Percentiles rank a stretch among this genome's conserved stretches.
These are phyloP conservation scores for Neotoxoptera formosana DNA, from an alignment of 1,140 invertebrate species.

Conservation along the genomic window DNA sequence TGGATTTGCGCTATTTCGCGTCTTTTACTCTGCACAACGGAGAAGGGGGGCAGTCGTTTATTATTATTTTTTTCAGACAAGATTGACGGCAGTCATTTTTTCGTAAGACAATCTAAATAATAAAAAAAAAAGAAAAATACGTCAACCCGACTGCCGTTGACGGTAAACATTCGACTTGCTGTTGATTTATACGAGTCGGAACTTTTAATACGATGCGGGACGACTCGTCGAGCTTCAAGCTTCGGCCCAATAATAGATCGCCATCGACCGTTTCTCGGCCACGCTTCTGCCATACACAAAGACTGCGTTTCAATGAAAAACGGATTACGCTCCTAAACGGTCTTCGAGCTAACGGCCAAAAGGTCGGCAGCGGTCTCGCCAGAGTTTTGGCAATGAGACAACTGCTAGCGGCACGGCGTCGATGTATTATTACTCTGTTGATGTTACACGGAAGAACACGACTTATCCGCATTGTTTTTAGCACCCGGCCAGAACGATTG, in stretches of 20 bases:
- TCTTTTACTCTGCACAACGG: background rate
- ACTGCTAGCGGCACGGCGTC: background rate
- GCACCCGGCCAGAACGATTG: background rate
- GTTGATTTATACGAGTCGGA: background rate
- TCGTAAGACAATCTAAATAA: background rate
- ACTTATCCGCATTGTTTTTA: slow-evolving; percentile 31
- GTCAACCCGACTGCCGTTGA: background rate
- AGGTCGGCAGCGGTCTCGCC: background rate
- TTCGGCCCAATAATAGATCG: background rate
- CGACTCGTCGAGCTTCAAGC: background rate
- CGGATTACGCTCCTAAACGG: background rate
- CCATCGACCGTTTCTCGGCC: background rate
- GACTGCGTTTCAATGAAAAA: background rate
- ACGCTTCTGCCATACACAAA: background rate
- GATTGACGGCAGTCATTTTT: background rate
- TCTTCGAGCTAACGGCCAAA: background rate
- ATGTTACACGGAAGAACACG: background rate
- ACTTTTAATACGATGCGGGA: background rate
- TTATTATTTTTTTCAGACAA: background rate
- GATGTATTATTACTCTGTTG: background rate
- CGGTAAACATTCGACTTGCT: background rate
- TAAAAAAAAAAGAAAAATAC: background rate
- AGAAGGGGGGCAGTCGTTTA: background rate
- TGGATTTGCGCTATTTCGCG: background rate
- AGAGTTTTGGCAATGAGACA: background rate